Conservation (phyloP, 2,888 invertebrate species). For the Drosophila demipolita region DNA sequence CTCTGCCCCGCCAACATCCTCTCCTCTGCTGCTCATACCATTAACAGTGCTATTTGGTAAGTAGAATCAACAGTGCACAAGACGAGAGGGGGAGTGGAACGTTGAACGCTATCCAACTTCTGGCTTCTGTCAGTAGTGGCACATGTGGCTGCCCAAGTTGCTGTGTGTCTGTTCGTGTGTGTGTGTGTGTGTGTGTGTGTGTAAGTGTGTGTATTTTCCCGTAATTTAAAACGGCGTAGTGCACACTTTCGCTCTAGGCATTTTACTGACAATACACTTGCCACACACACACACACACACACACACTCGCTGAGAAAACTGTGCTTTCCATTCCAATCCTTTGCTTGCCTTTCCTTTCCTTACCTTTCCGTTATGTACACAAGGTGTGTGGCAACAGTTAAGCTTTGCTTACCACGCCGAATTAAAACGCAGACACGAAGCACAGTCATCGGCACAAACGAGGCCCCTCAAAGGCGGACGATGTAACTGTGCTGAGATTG, state of each 20-base stretch:
- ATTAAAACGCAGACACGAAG: constrained; percentile 50
- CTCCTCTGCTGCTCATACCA: constrained; percentile 37
- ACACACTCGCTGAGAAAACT: constrained; percentile 9
- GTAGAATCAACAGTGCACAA: constrained; percentile 49
- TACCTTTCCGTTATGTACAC: constrained; percentile 58
- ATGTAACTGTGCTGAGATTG: constrained; percentile 72
- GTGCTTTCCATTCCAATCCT: constrained; percentile 6
- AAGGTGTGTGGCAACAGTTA: constrained; percentile 76
- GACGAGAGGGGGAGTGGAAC: constrained; percentile 29
- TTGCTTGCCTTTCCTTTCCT: constrained; percentile 6
- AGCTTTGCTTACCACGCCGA: constrained; percentile 74
- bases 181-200: constrained; percentile 20
- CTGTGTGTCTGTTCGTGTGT: not conserved
- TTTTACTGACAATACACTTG: constrained; percentile 78
- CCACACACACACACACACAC: constrained; percentile 55
- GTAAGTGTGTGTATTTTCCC: constrained; percentile 57
- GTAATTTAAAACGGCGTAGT: constrained; percentile 82
- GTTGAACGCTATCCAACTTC: constrained; percentile 20
- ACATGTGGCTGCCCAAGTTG: constrained; percentile 4
- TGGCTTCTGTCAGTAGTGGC: constrained; percentile 39
- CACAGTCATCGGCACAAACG: constrained; percentile 8
- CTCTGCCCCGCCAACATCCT: constrained; percentile 1
- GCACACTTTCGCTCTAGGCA: constrained; percentile 78
- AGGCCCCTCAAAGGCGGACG: constrained; percentile 23
- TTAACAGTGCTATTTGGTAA: constrained; percentile 46